Base-by-base conservation (phyloP, 1,140 invertebrate species). In the Listronotus oregonensis region DNA sequence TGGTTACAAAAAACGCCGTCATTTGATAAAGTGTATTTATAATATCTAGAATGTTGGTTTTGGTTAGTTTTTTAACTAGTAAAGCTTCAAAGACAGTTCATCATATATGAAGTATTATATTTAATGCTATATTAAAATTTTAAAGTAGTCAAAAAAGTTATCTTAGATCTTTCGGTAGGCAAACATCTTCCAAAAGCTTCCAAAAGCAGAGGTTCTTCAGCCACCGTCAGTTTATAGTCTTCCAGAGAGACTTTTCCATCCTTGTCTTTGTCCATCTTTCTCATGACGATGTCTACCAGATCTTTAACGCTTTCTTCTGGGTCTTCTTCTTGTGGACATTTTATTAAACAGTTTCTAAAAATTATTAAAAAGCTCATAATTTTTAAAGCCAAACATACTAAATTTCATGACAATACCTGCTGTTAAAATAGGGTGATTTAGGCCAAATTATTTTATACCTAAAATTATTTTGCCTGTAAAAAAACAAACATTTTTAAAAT, bases 241-340 rank as follows among this genome's bases (percentile, higher is more conserved):
- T 82, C 71, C 68, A 89, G 83, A 0, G 89, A 91, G 6, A 88
- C 82, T 77, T 90, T 89, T 7, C 93, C 90, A 79, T 97, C 95
- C 73, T 90, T 90, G 78, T 97, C 94, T 6, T 86, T 76, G 75
- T 97, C 94, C 63, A 95, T 82, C 77, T 94, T 93, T 70, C 86
- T 88, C 9, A 94, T 77, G 0, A 90, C 88, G 64, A 95, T 82
- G 73, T 97, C 95, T 0, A 94, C 91, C 4, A 97, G 78, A 73
- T 97, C 94, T 71, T 90, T 88, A 0, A 95, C 91, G 12, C 91
- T 90, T 81, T 97, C 94, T 71, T 97, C 94, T 0, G 93, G 92
- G 75, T 96, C 94, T 76, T 97, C 94, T 44, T 87, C 86, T 75
- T 89, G 87, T 0, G 87, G 87, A 69, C 87, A 86, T 71, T 91